Evolutionary conservation across 2,888 invertebrate species (phyloP), one percentile per base, ranked within the genome.

Genomic region (Drosophila yooni): DNA sequence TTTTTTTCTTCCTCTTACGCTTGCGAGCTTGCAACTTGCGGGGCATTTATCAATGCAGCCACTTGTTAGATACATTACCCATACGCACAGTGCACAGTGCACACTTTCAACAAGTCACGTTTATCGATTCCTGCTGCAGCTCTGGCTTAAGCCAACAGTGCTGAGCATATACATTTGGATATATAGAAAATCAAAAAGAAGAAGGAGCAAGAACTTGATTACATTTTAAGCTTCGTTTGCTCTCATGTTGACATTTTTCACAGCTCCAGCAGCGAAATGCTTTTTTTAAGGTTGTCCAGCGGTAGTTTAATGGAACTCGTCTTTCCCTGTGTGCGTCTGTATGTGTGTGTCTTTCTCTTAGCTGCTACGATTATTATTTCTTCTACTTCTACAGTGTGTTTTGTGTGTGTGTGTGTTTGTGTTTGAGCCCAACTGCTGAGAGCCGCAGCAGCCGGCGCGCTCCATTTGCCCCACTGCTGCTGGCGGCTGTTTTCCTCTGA

Each of bases 381-480:
- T 77, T 80, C 70, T 76, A 67, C 77, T 77, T 77, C 43, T 51
- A 33, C 57, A 25, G 27, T 56, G 48, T 48, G 38, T 57, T 21
- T 21, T 21, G 33, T 59, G 36, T 48, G 31, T 63, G 46, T 67
- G 59, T 53, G 34, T 64, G 70, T 85, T 67, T 70, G 15, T 46
- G 15, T 25, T 25, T 25, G 68, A 83, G 74, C 60, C 88, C 88
- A 85, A 85, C 85, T 74, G 81, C 69, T 70, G 73, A 74, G 83
- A 83, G 77, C 63, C 75, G 57, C 67, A 81, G 79, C 75, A 81
- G 87, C 66, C 79, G 74, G 70, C 82, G 77, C 66, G 73, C 74
- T 84, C 88, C 82, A 84, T 87, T 84, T 83, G 84, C 74, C 70
- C 79, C 58, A 79, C 76, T 66, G 76, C 81, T 76, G 61, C 71